Conservation (phyloP, 2,797 vertebrate species). For the Myiotriccus ornatus region DNA sequence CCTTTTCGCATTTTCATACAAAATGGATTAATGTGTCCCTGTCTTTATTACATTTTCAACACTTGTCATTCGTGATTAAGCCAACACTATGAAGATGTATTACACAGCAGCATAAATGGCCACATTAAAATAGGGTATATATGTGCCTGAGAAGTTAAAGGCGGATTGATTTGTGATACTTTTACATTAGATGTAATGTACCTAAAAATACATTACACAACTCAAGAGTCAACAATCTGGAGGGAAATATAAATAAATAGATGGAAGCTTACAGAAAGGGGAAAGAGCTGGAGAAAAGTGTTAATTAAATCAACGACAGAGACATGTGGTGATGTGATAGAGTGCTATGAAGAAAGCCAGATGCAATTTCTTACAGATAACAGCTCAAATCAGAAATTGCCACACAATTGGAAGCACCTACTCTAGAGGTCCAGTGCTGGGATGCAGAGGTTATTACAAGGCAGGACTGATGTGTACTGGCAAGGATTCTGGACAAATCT, state of each 20-base stretch:
- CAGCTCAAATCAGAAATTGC: not conserved
- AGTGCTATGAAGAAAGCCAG: not conserved
- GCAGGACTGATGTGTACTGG: not conserved
- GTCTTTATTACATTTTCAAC: constrained; percentile 80
- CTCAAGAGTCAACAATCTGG: constrained; percentile 45
- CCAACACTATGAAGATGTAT: constrained; percentile 76
- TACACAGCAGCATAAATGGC: constrained; percentile 67
- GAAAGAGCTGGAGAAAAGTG: not conserved
- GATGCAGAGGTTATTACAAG: not conserved
- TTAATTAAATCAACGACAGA: constrained; percentile 14
- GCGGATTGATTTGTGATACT: constrained; percentile 68
- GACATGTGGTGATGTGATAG: not conserved
- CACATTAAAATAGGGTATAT: constrained; percentile 64
- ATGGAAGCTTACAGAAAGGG: not conserved
- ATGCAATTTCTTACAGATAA: not conserved
- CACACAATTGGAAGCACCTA: not conserved
- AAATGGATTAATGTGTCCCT: constrained; percentile 78
- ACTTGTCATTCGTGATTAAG: constrained; percentile 78
- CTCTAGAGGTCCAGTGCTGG: not conserved
- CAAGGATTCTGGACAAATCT: not conserved
- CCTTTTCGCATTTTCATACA: constrained; percentile 79
- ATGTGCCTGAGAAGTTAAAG: constrained; percentile 60
- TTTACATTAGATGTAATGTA: constrained; percentile 37
- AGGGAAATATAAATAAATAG: constrained; percentile 53
- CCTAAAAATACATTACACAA: constrained; percentile 55